phyloP scores from a whole-genome alignment of 1,140 invertebrate species.

The Xylocopa sonorina region DNA sequence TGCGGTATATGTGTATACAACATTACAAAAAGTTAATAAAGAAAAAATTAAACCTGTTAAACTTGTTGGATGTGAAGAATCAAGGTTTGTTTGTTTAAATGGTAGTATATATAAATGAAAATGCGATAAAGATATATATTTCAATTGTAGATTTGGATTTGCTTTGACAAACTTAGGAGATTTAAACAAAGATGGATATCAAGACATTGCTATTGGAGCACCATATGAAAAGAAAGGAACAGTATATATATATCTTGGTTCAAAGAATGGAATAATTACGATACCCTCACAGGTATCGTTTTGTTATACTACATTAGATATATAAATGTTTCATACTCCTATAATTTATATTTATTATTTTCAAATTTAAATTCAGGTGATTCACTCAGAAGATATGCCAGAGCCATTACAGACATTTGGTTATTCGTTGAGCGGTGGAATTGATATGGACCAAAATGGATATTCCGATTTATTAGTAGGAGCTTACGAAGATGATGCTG shows the following conservation, averaged over 20 bases:
- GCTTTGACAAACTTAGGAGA: conserved; percentile 93
- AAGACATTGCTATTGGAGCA: conserved; percentile 95
- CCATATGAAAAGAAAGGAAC: conserved; percentile 93
- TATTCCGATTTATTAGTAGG: conserved; percentile 96
- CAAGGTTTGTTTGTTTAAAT: conserved; percentile 64
- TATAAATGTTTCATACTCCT: conserved; percentile 49
- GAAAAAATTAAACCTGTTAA: conserved; percentile 75
- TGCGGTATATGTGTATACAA: conserved; percentile 95
- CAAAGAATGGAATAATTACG: conserved; percentile 86
- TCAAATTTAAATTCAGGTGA: conserved; percentile 76
- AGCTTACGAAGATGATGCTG: conserved; percentile 91
- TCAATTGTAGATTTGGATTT: conserved; percentile 88
- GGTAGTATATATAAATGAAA: not conserved
- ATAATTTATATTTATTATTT: conserved; percentile 42
- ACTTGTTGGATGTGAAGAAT: conserved; percentile 79
- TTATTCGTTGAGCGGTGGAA: conserved; percentile 93
- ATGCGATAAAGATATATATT: conserved; percentile 2
- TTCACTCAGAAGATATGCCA: conserved; percentile 82
- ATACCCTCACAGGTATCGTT: conserved; percentile 88
- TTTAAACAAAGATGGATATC: conserved; percentile 94
- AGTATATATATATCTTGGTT: conserved; percentile 94
- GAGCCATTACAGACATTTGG: conserved; percentile 89
- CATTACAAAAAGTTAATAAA: conserved; percentile 70
- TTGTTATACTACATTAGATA: not conserved
- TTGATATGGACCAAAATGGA: conserved; percentile 95